Base-by-base conservation (phyloP, 2,113 vertebrate genomes). In the Epinephelus moara region DNA sequence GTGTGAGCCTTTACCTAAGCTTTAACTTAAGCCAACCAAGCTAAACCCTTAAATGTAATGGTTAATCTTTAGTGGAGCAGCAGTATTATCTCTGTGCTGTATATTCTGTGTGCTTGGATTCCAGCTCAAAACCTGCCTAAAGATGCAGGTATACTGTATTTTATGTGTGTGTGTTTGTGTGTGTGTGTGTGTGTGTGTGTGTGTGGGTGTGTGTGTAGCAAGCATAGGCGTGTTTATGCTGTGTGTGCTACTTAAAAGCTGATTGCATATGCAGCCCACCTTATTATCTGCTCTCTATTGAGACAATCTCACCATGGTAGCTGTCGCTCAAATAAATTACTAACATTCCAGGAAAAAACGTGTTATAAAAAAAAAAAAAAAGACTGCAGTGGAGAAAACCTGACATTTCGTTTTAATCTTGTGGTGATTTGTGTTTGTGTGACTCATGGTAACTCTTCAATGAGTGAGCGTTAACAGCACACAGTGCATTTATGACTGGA, bases 261-360 rank as follows among this genome's bases (percentile, higher is more conserved):
- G 49, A 61, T 72, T 76, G 66, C 37, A 11, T 27, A 74, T 75
- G 49, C 63, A 60, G 14, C 42, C 30, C 50, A 86, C 40, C 47
- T 59, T 59, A 18, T 81, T 81, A 49, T 50, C 19, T 8, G 8
- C 18, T 57, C 63, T 80, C 37, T 30, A 67, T 33, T n/a, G 10
- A 25, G 37, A 64, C 72, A 66, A 17, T 52, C 10, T 72, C 63
- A 52, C 47, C 21, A 53, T 70, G 42, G 59, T 56, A 13, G 15
- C 57, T 81, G 49, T 30, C 62, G 50, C 50, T 82, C 73, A 75
- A 74, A n/a, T 50, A 47, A 81, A 89, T 84, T 45, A 71, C 30
- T 23, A 53, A 57, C 27, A 61, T 56, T 71, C 2, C 15, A n/a
- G 25, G 15, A 37, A 13, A 56, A 4, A 37, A 52, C 1, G 15